Base-by-base conservation (phyloP, 2,888 invertebrate species). In the Drosophila picticornis region DNA sequence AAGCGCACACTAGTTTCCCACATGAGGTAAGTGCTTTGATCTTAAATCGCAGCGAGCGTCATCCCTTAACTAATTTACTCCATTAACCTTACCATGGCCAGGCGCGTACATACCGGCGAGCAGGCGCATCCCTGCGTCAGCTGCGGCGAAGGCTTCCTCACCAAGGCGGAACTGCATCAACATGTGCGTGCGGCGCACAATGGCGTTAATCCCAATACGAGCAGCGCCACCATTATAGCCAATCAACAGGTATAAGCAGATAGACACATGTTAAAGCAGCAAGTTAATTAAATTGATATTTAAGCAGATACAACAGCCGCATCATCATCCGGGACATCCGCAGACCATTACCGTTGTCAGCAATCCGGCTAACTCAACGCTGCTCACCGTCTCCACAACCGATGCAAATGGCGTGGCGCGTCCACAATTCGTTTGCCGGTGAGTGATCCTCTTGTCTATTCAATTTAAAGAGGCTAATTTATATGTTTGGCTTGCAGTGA, bases 1-100 rank as follows among this genome's bases (percentile, higher is more conserved):
- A 97, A 97, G 92, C 94, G 97, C 82, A 97, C 97, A 10, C 94
- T 97, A 16, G 95, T 96, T 74, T 95, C 96, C n/a, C 97, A 97
- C 88, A 96, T 96, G 95, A 95, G 96, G 96, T 95, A 78, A 93
- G 34, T 34, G 34, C 34, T 34, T 34, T 13, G 34, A 13, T 34
- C 4, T 34, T 1, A 34, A 4, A 34, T 13, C 34, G 13, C 34
- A 34, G 11, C 32, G 4, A 34, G 32, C 1, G 34, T 34, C 34
- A 13, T 13, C 13, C 34, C 34, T 34, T 13, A 34, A 34, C 34
- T 13, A 34, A 46, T 16, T 7, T 51, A 7, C 4, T 16, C 2
- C 3, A 25, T 22, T 64, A 34, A 11, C 34, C n/a, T 56, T 46
- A 10, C 9, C 4, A 46, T 40, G 32, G 9, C 4, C 7, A 86